Base-by-base conservation (phyloP, 2,888 invertebrate genomes). In the Aquatica leii region DNA sequence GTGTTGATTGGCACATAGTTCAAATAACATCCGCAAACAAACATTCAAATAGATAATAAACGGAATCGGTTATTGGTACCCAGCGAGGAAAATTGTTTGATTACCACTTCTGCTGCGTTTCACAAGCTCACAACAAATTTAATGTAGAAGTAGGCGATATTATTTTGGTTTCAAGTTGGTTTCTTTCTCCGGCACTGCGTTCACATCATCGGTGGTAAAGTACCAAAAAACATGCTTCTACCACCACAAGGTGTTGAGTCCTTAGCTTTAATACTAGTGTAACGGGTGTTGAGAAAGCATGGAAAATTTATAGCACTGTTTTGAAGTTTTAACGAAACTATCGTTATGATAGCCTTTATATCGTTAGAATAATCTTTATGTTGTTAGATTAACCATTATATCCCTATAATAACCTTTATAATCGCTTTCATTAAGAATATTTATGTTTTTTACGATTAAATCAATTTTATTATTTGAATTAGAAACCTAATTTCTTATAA, bases 161-260 rank as follows among this genome's bases (percentile, higher is more conserved):
- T 92, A 95, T 98, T 74, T 97, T 97, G 5, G 97, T 98, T 97
- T 83, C 93, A 96, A 75, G 97, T 98, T 50, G 97, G 97, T 0
- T 98, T 97, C 84, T 98, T 98, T 82, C 98, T 97, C 0, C 93
- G 94, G 73, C 95, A 96, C 77, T 97, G 95, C 82, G 97, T 98
- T 17, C 93, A 94, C 67, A 92, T 97, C 65, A 97, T 97, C 71
- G 96, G 97, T 6, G 97, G 97, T 80, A 95, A 96, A 82, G 94
- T 97, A 75, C 95, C 95, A 0, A 82, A 93, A 1, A 91, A 94
- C 73, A 88, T 94, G 84, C 91, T 92, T 1, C 87, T 93, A 74
- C 92, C 92, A 24, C 90, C 92, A 31, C 91, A 91, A 1, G 87
- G 92, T 11, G 90, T 90, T 0, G 90, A 90, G 86, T 88, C 89